Base-by-base conservation (phyloP, 1,140 invertebrate genomes). In the Drosophila nigromelanica region DNA sequence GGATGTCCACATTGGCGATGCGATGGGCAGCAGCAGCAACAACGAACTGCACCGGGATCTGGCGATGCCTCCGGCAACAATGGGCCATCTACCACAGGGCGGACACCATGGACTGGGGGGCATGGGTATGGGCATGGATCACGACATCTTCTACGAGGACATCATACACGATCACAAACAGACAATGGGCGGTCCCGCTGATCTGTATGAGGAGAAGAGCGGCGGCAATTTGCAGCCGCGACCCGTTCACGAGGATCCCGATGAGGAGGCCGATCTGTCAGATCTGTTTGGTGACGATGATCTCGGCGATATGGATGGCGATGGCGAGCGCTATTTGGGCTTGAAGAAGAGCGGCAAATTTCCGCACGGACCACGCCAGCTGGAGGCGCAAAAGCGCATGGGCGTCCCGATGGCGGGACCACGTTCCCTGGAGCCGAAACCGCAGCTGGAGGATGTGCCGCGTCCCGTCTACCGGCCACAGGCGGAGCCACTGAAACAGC, bases 311-410 rank as follows among this genome's bases (percentile, higher is more conserved):
- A 55, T 91, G 73, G 86, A 91, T 14, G 70, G 73, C 35, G 86
- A 90, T 1, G 90, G 90, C 5, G 89, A 89, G 10, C 89, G 89
- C 0, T 92, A 87, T 45, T 63, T 92, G 76, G 91, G 90, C 10
- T 39, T 92, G 10, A 92, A 91, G 59, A 92, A 91, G 80, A 91
- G 95, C 18, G 96, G 96, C 35, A 94, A 95, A 66, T 97, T 97
- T 92, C 96, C 96, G 0, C 96, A 97, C 4, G 96, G 96, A 0
- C 96, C 96, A 0, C 92, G 96, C 2, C 95, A 96, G 43, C 92
- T 97, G 12, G 94, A 95, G 52, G 91, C 90, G 10, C 91, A 92
- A 55, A 92, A 92, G 43, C 80, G 91, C 12, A 91, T 92, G 62
- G 91, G 91, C 12, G 92, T 94, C 1, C 93, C 93, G 0, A 93